Conservation (phyloP, 1,140 invertebrate genomes). For the Listronotus oregonensis region DNA sequence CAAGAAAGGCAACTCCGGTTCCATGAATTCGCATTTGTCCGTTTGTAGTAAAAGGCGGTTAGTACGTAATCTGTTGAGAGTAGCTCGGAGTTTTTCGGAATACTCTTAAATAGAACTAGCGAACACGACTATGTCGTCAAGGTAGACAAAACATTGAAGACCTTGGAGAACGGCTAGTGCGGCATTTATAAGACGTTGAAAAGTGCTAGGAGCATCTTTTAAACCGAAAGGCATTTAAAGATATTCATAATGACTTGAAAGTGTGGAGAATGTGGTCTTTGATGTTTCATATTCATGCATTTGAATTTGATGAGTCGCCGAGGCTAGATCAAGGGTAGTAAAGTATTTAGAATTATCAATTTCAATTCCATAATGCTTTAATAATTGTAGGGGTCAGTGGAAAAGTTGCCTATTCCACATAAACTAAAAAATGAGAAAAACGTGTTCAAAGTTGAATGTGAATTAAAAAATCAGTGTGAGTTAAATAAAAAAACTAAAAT, state of each 20-base stretch:
- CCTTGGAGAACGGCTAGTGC: constrained; percentile 50
- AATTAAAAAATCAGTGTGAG: too few relatives aligned
- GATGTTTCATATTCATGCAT: constrained; percentile 49
- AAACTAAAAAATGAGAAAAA: too few relatives aligned
- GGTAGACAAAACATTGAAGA: constrained; percentile 45
- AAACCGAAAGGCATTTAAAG: constrained; percentile 52
- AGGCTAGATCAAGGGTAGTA: too few relatives aligned
- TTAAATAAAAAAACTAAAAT: too few relatives aligned
- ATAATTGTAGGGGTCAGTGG: too few relatives aligned
- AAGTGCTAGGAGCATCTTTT: constrained; percentile 47
- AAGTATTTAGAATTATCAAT: too few relatives aligned
- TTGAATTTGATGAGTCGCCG: too few relatives aligned
- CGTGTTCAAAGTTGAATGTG: too few relatives aligned
- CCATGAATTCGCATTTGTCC: constrained; percentile 46
- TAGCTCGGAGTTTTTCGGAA: constrained; percentile 10
- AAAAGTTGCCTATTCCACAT: too few relatives aligned
- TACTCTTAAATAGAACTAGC: constrained; percentile 46
- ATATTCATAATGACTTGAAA: constrained; percentile 44
- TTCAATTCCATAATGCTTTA: too few relatives aligned
- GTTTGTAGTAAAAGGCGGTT: constrained; percentile 16
- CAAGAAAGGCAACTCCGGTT: constrained; percentile 46
- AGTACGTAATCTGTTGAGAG: constrained; percentile 22
- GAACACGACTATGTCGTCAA: constrained; percentile 38
- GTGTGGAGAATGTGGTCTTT: constrained; percentile 57
- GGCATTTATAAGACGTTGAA: constrained; percentile 50